A percentile compares a stretch with the other conserved stretches of the same genome.
Conservation (phyloP, 2,888 invertebrate genomes). For the Leuctra nigra region DNA sequence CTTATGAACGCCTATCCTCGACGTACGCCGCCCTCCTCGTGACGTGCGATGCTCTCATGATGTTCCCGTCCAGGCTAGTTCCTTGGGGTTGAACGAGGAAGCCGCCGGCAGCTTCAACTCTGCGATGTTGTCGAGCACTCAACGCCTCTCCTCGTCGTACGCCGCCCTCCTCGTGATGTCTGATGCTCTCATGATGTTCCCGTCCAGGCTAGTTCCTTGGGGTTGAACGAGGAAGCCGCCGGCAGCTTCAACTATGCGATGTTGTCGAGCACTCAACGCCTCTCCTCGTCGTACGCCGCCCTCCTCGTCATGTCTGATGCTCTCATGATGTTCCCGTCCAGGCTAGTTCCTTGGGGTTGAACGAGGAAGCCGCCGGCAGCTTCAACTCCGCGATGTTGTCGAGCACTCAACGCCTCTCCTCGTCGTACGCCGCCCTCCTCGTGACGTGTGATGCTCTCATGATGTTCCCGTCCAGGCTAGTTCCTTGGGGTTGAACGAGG, state of each 20-base stretch:
- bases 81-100: constrained; percentile 29
- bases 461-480: constrained; percentile 4
- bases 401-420: constrained; percentile 32
- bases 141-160: constrained; percentile 32
- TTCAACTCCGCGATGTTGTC: constrained; percentile 33
- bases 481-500: constrained; percentile 27
- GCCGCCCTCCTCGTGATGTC: constrained; percentile 32
- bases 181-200: too few relatives aligned
- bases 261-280: constrained; percentile 31
- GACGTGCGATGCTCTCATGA: too few relatives aligned
- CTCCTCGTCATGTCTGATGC: constrained; percentile 32
- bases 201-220: neutral
- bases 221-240: constrained; percentile 32
- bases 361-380: constrained; percentile 34
- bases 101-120: constrained; percentile 34
- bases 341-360: constrained; percentile 4
- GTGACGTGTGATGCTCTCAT: too few relatives aligned
- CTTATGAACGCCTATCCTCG: constrained; percentile 30
- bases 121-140: constrained; percentile 32
- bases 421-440: constrained; percentile 32
- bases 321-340: too few relatives aligned
- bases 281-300: constrained; percentile 32
- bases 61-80: constrained; percentile 5
- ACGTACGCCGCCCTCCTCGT: constrained; percentile 32
- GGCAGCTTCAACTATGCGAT: constrained; percentile 34